phyloP scores from a whole-genome alignment of 2,113 vertebrate genomes.

The Cheilinus undulatus region DNA sequence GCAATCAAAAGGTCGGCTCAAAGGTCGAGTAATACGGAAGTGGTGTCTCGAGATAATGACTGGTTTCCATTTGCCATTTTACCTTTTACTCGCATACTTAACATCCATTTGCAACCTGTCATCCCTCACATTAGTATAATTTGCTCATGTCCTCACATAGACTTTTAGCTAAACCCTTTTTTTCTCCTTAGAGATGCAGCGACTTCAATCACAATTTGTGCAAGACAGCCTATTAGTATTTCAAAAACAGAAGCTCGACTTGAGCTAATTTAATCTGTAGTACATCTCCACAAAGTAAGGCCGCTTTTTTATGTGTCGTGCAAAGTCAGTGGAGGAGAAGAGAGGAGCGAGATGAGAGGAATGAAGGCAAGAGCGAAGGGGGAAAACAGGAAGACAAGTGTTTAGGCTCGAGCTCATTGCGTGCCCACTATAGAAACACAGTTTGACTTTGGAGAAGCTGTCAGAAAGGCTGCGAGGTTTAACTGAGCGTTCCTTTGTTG shows the following conservation, averaged over 20 bases:
- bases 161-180: slow-evolving; percentile 15
- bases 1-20: slow-evolving; percentile 64
- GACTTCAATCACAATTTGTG: slow-evolving; percentile 20
- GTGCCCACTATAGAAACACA: slow-evolving; percentile 51
- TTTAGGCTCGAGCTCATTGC: slow-evolving; percentile 17
- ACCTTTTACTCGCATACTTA: slow-evolving; percentile 50
- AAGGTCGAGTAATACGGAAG: slow-evolving; percentile 66
- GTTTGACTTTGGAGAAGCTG: slow-evolving; percentile 64
- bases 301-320: slow-evolving; percentile 26
- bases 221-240: slow-evolving; percentile 35
- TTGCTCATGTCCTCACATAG: slow-evolving; percentile 23
- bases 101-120: slow-evolving; percentile 54
- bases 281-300: slow-evolving; percentile 38
- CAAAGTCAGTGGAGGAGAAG: slow-evolving; percentile 26
- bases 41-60: slow-evolving; percentile 58
- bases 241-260: slow-evolving; percentile 57
- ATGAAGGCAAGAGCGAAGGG: slow-evolving; percentile 9
- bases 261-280: slow-evolving; percentile 41
- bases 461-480: slow-evolving; percentile 62
- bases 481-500: slow-evolving; percentile 57
- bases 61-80: slow-evolving; percentile 60
- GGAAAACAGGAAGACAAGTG: slow-evolving; percentile 15
- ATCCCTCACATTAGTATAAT: slow-evolving; percentile 46
- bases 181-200: slow-evolving; percentile 28
- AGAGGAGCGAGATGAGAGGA: slow-evolving; percentile 16